Conservation (phyloP, 2,888 invertebrate genomes). For the Brachypterus glaber region DNA sequence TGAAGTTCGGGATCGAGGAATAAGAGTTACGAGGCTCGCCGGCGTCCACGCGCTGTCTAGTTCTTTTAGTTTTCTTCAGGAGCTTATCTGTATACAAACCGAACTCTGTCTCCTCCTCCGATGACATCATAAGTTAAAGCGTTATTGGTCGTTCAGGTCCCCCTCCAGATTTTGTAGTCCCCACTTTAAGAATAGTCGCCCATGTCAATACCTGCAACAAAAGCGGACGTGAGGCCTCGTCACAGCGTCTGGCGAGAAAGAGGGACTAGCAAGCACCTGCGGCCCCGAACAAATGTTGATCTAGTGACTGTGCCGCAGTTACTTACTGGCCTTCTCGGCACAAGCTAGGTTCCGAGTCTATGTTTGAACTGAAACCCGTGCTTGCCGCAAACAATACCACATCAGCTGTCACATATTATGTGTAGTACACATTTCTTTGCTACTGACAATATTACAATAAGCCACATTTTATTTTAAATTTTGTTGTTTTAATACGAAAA, state of each 20-base stretch:
- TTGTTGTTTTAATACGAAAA: too few species aligned
- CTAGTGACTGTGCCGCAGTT: conserved; percentile 1
- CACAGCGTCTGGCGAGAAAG: conserved; percentile 24
- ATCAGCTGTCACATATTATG: too few species aligned
- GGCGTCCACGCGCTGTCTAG: conserved; percentile 93
- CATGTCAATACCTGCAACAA: conserved; percentile 41
- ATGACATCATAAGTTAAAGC: conserved; percentile 89
- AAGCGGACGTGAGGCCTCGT: conserved; percentile 22
- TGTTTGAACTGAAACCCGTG: too few species aligned
- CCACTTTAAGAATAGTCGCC: conserved; percentile 47
- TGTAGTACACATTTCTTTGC: too few species aligned
- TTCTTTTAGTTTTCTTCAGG: conserved; percentile 87
- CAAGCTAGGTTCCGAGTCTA: too few species aligned
- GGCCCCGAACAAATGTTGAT: conserved; percentile 25
- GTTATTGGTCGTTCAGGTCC: conserved; percentile 70
- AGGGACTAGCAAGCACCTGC: conserved; percentile 27
- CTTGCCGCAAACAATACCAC: too few species aligned
- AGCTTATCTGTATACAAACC: conserved; percentile 89
- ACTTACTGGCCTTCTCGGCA: too few species aligned
- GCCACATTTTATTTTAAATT: too few species aligned
- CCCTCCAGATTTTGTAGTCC: conserved; percentile 43
- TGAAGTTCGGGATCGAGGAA: conserved; percentile 68
- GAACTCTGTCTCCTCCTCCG: conserved; percentile 91
- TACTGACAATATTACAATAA: too few species aligned
- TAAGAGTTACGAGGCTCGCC: conserved; percentile 91